Percentiles rank a stretch among this genome's conserved stretches.
phyloP scores from a whole-genome alignment of 2,888 invertebrate genomes.

The Pristionchus japonicus region DNA sequence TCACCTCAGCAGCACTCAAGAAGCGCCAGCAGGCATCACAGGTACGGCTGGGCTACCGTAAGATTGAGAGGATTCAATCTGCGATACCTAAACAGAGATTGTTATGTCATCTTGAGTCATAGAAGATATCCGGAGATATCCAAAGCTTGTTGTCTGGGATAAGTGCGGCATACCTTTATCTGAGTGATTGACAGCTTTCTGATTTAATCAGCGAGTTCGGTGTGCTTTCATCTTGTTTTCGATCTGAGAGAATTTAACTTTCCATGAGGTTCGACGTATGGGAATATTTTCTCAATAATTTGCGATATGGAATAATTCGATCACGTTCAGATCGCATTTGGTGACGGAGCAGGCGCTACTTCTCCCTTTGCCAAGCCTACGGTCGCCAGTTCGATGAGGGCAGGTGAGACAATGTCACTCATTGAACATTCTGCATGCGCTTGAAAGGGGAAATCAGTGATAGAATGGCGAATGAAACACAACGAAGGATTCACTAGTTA shows the following conservation, averaged over 20 bases:
- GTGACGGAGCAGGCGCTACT: not conserved
- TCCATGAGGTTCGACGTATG: no score
- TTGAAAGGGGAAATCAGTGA: no score
- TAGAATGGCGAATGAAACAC: no score
- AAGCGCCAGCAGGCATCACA: slow-evolving; percentile 54
- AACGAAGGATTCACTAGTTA: no score
- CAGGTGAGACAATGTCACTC: not conserved
- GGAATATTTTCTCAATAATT: no score
- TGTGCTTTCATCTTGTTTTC: no score
- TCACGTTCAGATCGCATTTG: slow-evolving; percentile 43
- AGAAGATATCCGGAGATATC: no score
- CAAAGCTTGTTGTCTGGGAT: no score
- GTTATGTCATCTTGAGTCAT: no score
- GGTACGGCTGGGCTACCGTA: slow-evolving; percentile 30
- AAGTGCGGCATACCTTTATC: not conserved
- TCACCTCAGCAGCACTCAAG: slow-evolving; percentile 58
- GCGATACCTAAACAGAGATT: no score
- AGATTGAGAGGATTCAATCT: not conserved
- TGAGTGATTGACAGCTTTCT: not conserved
- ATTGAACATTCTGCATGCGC: not conserved
- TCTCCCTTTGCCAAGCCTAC: slow-evolving; percentile 40
- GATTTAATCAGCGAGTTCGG: not conserved
- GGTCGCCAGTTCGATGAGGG: slow-evolving; percentile 32
- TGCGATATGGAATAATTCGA: no score
- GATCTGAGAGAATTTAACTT: no score